These are phyloP conservation scores for Amphimallon solstitiale DNA, from an alignment of 2,888 invertebrate species.

Conservation along the genomic window DNA sequence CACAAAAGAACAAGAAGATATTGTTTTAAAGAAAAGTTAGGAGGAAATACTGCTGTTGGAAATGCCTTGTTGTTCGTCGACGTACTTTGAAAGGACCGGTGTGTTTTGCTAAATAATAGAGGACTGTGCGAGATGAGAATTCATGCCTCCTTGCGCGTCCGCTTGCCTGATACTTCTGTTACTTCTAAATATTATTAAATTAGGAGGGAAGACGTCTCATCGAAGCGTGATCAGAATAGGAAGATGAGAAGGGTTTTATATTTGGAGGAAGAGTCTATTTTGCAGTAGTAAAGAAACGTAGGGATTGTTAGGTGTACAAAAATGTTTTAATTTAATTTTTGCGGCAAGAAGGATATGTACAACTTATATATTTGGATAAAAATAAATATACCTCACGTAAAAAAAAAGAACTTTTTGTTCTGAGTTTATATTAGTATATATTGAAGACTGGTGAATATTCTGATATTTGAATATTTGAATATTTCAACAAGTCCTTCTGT, in stretches of 20 bases:
- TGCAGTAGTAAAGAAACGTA: too few relatives aligned
- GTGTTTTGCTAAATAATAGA: conserved; percentile 57
- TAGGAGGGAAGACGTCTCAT: conserved; percentile 59
- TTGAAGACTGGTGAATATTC: too few relatives aligned
- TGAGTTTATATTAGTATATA: too few relatives aligned
- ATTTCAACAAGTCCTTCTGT: too few relatives aligned
- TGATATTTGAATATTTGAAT: too few relatives aligned
- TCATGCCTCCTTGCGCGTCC: conserved; percentile 5
- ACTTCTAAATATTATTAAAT: conserved; percentile 61
- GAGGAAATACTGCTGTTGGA: conserved; percentile 40
- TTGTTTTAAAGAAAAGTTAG: conserved; percentile 56
- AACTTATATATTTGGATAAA: too few relatives aligned
- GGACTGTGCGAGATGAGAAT: conserved; percentile 43
- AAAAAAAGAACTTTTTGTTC: too few relatives aligned
- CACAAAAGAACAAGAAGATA: conserved; percentile 51
- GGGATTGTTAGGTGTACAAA: too few relatives aligned
- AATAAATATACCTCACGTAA: too few relatives aligned
- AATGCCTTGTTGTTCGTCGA: neutral
- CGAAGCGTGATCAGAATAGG: conserved; percentile 54
- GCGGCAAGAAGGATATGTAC: too few relatives aligned
- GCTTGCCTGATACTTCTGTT: conserved; percentile 24
- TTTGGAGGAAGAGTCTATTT: too few relatives aligned
- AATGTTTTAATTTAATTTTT: too few relatives aligned
- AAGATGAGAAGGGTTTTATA: neutral
- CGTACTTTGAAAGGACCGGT: conserved; percentile 53